Evolutionary conservation across 2,797 vertebrate genomes (phyloP).

Genomic region (Cebuella pygmaea): DNA sequence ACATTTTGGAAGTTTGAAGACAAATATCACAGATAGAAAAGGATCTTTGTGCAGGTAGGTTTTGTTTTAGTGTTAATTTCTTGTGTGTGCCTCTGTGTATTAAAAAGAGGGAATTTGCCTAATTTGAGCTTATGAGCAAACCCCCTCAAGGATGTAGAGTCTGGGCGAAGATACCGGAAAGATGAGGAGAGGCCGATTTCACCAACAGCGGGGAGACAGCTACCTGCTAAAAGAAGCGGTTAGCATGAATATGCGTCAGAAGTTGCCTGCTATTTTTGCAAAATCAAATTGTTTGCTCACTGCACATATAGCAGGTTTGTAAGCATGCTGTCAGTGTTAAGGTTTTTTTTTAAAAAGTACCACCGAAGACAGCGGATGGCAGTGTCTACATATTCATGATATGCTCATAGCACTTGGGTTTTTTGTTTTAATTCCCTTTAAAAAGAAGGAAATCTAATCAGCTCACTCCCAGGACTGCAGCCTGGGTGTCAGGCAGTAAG

Average conservation of each 20-base stretch:
- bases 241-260: fast-evolving
- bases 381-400: conserved; percentile 4
- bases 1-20: not conserved
- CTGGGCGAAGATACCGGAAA: fast-evolving
- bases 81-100: not conserved
- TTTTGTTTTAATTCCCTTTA: conserved; percentile 42
- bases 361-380: not conserved
- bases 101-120: not conserved
- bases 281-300: conserved; percentile 19
- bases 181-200: not conserved
- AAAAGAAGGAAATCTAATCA: not conserved
- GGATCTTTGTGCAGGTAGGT: no score
- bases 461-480: not conserved
- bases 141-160: fast-evolving
- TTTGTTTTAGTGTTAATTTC: not conserved
- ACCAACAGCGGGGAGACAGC: not conserved
- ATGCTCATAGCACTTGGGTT: conserved; percentile 2
- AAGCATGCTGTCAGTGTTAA: not conserved
- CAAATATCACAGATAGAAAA: not conserved
- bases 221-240: fast-evolving
- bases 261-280: not conserved
- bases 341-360: not conserved
- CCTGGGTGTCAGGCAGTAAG: fast-evolving
- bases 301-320: conserved; percentile 8
- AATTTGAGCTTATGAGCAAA: not conserved